Evolutionary conservation across 2,113 vertebrate species (phyloP).

Genomic region (Pedetes capensis): DNA sequence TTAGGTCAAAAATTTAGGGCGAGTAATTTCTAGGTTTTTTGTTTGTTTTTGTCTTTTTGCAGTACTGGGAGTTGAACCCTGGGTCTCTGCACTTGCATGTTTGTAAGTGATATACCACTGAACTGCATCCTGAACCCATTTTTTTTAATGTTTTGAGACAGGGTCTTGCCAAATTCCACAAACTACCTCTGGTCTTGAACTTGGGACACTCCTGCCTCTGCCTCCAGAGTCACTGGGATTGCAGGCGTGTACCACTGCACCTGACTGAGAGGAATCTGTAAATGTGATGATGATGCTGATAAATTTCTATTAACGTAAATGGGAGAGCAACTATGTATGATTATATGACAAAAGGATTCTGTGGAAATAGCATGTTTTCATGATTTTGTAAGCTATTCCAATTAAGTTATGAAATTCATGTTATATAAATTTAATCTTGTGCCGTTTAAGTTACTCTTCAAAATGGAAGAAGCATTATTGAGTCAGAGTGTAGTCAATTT

Average conservation of each 20-base stretch:
- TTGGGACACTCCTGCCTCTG: no score
- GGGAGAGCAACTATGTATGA: background rate
- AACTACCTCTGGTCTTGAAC: no score
- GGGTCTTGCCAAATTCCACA: no score
- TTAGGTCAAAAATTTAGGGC: background rate
- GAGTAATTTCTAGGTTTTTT: background rate
- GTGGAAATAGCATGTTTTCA: background rate
- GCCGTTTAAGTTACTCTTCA: background rate
- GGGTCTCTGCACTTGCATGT: no score
- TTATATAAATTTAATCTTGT: constrained; percentile 1
- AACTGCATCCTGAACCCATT: no score
- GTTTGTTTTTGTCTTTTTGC: no score
- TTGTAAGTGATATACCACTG: no score
- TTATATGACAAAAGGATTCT: background rate
- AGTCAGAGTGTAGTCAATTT: background rate
- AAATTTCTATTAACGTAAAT: background rate
- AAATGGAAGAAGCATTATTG: constrained; percentile 17
- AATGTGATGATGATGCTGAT: background rate
- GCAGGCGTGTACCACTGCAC: no score
- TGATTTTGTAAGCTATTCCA: background rate
- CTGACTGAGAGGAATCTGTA: background rate
- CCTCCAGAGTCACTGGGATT: no score
- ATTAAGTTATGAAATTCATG: constrained; percentile 8
- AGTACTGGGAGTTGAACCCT: no score
- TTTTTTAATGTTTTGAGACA: no score